Conservation (phyloP, 2,113 vertebrate species). For the Otis tarda region DNA sequence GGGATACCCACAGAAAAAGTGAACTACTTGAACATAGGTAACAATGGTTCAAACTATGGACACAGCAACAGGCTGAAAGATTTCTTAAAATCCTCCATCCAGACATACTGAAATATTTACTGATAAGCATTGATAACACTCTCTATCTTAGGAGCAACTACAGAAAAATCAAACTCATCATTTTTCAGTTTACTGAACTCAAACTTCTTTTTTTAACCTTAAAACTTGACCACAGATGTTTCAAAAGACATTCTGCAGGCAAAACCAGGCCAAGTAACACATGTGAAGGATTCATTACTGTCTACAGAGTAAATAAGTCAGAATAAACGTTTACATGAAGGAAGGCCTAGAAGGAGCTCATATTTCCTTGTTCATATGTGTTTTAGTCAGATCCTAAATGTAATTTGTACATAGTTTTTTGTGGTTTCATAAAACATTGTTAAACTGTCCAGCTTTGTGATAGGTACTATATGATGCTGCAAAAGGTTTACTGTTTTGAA, state of each 20-base stretch:
- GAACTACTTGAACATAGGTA: neutral
- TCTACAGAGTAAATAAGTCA: conserved; percentile 5
- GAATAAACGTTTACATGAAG: conserved; percentile 31
- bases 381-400: conserved; percentile 38
- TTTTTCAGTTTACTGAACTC: neutral
- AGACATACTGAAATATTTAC: neutral
- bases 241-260: neutral
- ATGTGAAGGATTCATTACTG: conserved; percentile 8
- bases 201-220: neutral
- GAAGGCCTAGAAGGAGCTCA: conserved; percentile 20
- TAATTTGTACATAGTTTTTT: conserved; percentile 8
- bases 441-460: conserved; percentile 27
- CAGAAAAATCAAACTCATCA: neutral
- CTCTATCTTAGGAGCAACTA: neutral
- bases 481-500: conserved; percentile 41
- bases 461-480: conserved; percentile 29
- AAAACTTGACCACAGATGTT: neutral
- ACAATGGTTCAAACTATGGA: neutral
- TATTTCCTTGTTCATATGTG: conserved; percentile 33
- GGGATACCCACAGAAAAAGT: neutral
- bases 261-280: neutral
- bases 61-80: neutral
- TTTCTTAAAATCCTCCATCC: neutral
- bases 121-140: neutral
- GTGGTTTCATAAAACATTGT: conserved; percentile 47